Evolutionary conservation across 1,140 invertebrate species (phyloP), one percentile per base, ranked within the genome.

Genomic region (Drosophila nannoptera): DNA sequence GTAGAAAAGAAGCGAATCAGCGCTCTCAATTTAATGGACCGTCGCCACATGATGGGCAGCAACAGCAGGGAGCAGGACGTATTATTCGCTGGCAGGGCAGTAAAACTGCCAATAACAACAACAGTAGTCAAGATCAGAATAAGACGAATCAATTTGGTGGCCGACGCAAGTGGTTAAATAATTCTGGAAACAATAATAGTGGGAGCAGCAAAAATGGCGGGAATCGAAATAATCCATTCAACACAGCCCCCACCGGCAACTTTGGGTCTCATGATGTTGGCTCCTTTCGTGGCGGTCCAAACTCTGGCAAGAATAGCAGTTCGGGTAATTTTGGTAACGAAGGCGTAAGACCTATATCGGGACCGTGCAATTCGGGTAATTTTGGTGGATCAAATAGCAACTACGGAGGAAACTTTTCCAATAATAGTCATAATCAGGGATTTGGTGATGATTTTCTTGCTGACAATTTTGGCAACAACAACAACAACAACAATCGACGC

Each of bases 11-110:
- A 5, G 32, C 22, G 52, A 22, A 60, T 1, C 42, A 52, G 22
- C 72, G 16, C 2, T 7, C 38, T 0, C 59, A 52, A 14, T 84
- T 80, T 76, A 52, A 76, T 22, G 69, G 69, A 0, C 70, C 70
- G 11, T 52, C 71, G 7, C 49, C 54, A 7, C 50, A 45, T 42
- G 14, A 48, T 0, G 77, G 22, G 5, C 36, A 61, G 0, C 62
- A 58, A 16, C 53, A 56, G 11, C 32, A 52, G 31, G 48, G 40
- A 42, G 40, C 66, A 63, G 54, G 5, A 42, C 49, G 40, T 3
- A 62, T 29, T 53, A 43, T 22, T 12, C 59, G 38, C 12, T 46
- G 40, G 36, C 53, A 69, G 54, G 38, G 42, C 31, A 66, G 54
- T 9, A 61, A 65, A 6, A 9, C 50, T 4, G 32, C 35, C 31